Conservation (phyloP, 2,113 vertebrate genomes). For the Protobothrops mucrosquamatus region DNA sequence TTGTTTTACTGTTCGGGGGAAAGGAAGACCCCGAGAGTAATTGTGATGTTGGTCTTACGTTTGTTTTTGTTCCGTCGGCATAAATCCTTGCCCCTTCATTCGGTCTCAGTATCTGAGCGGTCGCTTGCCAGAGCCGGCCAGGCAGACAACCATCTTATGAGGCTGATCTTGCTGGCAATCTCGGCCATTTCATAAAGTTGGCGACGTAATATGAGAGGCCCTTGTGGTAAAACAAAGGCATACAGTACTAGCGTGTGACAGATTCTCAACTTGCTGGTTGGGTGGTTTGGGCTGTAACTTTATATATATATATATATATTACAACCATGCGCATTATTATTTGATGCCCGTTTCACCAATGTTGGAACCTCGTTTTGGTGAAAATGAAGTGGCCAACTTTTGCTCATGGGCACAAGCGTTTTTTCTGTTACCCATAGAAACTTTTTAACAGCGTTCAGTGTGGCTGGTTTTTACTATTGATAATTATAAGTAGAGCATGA, state of each 20-base stretch:
- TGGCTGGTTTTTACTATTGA: not conserved
- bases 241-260: not conserved
- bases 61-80: not conserved
- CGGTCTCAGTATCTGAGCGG: not conserved
- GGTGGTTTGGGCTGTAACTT: not conserved
- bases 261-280: not conserved
- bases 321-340: not conserved
- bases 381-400: not conserved
- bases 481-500: not conserved
- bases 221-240: not conserved
- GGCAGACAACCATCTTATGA: slow-evolving; percentile 4
- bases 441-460: not conserved
- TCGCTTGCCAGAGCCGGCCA: too few species aligned
- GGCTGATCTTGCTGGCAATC: not conserved
- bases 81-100: not conserved
- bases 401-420: not conserved
- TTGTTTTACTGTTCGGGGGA: not conserved
- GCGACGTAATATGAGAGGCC: not conserved
- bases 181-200: slow-evolving; percentile 14
- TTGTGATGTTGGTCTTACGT: not conserved
- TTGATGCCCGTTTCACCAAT: not conserved
- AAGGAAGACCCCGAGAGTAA: not conserved
- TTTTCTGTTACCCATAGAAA: not conserved
- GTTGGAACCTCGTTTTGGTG: not conserved
- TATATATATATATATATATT: too few species aligned